These are phyloP conservation scores for Setipinna tenuifilis DNA, from an alignment of 2,797 vertebrate species.

Conservation along the genomic window DNA sequence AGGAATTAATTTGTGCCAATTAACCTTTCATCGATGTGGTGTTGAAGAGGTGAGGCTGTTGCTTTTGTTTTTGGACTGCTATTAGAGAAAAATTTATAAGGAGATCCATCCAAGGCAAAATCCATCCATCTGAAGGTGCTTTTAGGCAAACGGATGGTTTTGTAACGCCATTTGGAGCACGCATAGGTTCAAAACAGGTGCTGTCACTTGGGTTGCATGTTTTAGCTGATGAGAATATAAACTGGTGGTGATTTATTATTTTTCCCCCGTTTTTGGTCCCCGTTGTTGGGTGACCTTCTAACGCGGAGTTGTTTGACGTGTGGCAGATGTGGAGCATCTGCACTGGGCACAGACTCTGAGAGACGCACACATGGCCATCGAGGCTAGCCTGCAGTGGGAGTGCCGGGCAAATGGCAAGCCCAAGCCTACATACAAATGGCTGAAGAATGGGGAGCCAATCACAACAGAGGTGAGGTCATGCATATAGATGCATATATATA, in stretches of 20 bases:
- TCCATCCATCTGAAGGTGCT: neutral
- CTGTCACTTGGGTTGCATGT: conserved; percentile 6
- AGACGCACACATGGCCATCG: conserved; percentile 82
- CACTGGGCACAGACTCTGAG: conserved; percentile 84
- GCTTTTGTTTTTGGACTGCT: neutral
- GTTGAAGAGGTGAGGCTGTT: conserved; percentile 36
- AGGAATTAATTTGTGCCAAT: conserved; percentile 53
- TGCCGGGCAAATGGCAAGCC: conserved; percentile 84
- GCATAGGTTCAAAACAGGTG: neutral
- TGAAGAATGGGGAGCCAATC: conserved; percentile 82
- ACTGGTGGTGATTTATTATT: neutral
- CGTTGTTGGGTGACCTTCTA: conserved; percentile 20
- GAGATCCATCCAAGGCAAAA: neutral
- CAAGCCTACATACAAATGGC: conserved; percentile 80
- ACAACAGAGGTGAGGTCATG: conserved; percentile 72
- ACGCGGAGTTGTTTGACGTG: neutral
- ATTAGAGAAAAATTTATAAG: neutral
- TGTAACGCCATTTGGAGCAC: neutral
- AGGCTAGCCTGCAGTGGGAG: conserved; percentile 86
- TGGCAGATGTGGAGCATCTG: conserved; percentile 78
- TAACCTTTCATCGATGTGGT: conserved; percentile 53
- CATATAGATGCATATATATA: too few relatives aligned
- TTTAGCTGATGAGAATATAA: neutral
- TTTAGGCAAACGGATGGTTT: neutral
- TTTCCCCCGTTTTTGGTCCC: neutral